A percentile compares a stretch with the other conserved stretches of the same genome.
These are phyloP conservation scores for Taeniopygia guttata DNA, from an alignment of 2,797 vertebrate genomes.

Conservation along the genomic window DNA sequence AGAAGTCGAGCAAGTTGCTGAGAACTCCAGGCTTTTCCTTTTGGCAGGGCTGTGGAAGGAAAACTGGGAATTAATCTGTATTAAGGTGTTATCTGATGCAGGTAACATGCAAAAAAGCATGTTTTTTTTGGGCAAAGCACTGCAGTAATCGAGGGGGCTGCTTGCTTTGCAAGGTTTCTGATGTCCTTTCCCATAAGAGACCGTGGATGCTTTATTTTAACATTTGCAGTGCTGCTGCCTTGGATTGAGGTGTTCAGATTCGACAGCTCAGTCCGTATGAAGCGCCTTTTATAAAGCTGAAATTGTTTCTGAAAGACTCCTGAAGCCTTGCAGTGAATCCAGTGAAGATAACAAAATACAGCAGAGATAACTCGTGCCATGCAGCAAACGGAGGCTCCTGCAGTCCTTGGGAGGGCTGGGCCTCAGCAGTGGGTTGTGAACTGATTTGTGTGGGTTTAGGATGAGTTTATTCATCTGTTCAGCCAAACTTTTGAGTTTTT, in stretches of 20 bases:
- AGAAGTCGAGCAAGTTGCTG: neutral
- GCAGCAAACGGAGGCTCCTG: neutral
- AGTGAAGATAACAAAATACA: neutral
- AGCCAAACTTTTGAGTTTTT: neutral
- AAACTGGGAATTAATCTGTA: neutral
- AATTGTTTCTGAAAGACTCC: too few species aligned
- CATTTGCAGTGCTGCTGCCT: neutral
- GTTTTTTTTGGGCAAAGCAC: neutral
- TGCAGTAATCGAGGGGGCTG: rapidly evolving
- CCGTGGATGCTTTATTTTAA: rapidly evolving
- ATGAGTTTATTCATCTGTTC: neutral
- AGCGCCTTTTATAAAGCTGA: rapidly evolving
- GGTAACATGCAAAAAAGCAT: neutral
- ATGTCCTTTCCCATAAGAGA: rapidly evolving
- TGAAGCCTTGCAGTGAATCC: neutral
- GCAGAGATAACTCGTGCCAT: neutral
- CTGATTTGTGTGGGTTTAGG: neutral
- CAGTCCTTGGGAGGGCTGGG: rapidly evolving
- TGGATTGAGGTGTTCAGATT: neutral
- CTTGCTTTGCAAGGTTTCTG: neutral
- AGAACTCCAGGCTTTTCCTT: neutral
- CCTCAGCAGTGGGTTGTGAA: rapidly evolving
- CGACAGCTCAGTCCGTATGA: neutral
- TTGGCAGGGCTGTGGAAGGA: neutral
- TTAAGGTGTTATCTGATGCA: neutral